A percentile compares a stretch with the other conserved stretches of the same genome.
These are phyloP conservation scores for Microchrysa polita DNA, from an alignment of 2,888 invertebrate species.

Conservation along the genomic window DNA sequence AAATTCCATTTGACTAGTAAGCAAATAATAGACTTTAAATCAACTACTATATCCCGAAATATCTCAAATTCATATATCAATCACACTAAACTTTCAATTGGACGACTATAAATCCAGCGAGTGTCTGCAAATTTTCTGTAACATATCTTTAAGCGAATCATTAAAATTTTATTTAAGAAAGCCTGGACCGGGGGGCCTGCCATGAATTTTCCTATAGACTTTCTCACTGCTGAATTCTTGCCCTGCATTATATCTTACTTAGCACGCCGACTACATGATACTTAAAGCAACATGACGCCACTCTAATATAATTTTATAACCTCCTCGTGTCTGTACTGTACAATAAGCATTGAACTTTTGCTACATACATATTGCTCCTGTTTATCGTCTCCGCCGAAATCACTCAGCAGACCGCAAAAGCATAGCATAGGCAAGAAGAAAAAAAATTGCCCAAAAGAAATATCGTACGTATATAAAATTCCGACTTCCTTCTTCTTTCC, in stretches of 20 bases:
- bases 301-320: slow-evolving; percentile 25
- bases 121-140: no score
- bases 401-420: neutral
- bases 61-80: no score
- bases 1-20: no score
- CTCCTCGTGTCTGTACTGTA: neutral
- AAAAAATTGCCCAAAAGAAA: neutral
- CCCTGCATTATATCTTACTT: neutral
- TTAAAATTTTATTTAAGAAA: no score
- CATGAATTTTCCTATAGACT: no score
- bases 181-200: no score
- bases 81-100: no score
- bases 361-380: neutral
- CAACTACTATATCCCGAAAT: no score
- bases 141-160: no score
- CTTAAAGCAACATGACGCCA: slow-evolving; percentile 16
- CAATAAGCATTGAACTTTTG: neutral
- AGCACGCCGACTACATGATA: neutral
- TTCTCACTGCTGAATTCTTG: no score
- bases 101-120: no score
- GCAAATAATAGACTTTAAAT: no score
- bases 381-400: neutral
- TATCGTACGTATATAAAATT: neutral
- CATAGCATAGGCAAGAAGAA: neutral
- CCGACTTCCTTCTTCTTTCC: neutral